A percentile compares a stretch with the other conserved stretches of the same genome.
Evolutionary conservation across 2,888 invertebrate genomes (phyloP).

Genomic region (Microplitis deprimator): DNA sequence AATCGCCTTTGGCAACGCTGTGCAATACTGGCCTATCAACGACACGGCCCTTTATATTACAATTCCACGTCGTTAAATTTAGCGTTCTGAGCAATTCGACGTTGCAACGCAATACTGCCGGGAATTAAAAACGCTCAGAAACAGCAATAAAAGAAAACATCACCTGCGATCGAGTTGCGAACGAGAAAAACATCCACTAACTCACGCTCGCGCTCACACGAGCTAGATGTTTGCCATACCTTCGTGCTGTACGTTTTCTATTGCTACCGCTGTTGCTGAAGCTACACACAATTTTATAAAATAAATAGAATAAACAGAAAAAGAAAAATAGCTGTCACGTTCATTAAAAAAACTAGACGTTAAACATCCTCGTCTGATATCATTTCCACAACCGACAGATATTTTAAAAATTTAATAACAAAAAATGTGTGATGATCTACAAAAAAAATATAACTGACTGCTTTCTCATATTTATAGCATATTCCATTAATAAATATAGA

Average conservation of each 20-base stretch:
- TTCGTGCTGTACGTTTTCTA: no score
- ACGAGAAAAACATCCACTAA: background rate
- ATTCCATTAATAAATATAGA: background rate
- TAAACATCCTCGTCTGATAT: background rate
- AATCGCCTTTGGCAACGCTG: constrained; percentile 38
- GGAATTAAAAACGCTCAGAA: background rate
- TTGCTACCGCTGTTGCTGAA: no score
- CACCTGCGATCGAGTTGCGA: constrained; percentile 6
- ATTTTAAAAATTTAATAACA: background rate
- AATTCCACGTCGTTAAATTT: constrained; percentile 29
- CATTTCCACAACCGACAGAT: background rate
- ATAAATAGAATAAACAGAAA: background rate
- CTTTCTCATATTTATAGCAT: constrained; percentile 9
- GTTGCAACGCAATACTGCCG: background rate
- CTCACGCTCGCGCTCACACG: constrained; percentile 14
- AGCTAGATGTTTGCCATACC: no score
- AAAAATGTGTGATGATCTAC: background rate
- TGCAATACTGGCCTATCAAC: constrained; percentile 23
- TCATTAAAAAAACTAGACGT: background rate
- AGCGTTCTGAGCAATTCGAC: constrained; percentile 21
- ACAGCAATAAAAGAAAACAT: constrained; percentile 24
- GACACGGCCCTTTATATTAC: constrained; percentile 22
- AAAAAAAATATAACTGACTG: constrained; percentile 24
- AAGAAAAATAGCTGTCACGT: background rate
- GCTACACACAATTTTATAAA: background rate